Evolutionary conservation across 2,888 invertebrate species (phyloP).

Genomic region (Podabrus alpinus): DNA sequence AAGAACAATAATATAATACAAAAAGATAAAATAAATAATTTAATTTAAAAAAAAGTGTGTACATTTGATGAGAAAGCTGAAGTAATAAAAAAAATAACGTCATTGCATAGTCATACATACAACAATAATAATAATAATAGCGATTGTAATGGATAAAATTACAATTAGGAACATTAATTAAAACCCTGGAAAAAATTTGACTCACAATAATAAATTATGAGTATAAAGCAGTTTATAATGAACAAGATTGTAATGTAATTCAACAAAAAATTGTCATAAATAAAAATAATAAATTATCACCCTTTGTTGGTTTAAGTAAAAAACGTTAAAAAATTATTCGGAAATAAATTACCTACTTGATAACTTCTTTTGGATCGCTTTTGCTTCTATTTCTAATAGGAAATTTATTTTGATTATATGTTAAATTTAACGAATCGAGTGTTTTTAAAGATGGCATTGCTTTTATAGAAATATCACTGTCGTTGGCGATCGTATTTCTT

Average conservation of each 20-base stretch:
- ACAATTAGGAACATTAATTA: slow-evolving; percentile 24
- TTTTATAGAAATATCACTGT: slow-evolving; percentile 33
- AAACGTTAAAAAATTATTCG: slow-evolving; percentile 6
- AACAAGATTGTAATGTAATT: not conserved
- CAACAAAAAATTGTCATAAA: not conserved
- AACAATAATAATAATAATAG: slow-evolving; percentile 2
- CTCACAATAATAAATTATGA: slow-evolving; percentile 7
- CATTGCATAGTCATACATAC: slow-evolving; percentile 1
- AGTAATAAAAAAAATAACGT: slow-evolving; percentile 11
- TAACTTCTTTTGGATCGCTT: slow-evolving; percentile 28
- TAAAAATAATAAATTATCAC: slow-evolving; percentile 9
- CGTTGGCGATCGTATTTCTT: slow-evolving; percentile 28
- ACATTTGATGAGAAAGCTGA: slow-evolving; percentile 9
- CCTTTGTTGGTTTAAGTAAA: slow-evolving; percentile 8
- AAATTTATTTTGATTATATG: slow-evolving; percentile 64
- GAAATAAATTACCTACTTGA: slow-evolving; percentile 13
- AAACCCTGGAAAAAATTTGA: slow-evolving; percentile 22
- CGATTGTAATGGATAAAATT: slow-evolving; percentile 15
- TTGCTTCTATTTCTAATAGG: slow-evolving; percentile 56
- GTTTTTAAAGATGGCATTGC: slow-evolving; percentile 47
- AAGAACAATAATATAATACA: slow-evolving; percentile 21
- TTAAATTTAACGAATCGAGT: slow-evolving; percentile 57
- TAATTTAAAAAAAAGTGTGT: slow-evolving; percentile 15
- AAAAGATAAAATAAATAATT: slow-evolving; percentile 24
- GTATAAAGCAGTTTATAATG: slow-evolving; percentile 17